Conservation (phyloP, 2,797 vertebrate genomes). For the Diplodus sargus region DNA sequence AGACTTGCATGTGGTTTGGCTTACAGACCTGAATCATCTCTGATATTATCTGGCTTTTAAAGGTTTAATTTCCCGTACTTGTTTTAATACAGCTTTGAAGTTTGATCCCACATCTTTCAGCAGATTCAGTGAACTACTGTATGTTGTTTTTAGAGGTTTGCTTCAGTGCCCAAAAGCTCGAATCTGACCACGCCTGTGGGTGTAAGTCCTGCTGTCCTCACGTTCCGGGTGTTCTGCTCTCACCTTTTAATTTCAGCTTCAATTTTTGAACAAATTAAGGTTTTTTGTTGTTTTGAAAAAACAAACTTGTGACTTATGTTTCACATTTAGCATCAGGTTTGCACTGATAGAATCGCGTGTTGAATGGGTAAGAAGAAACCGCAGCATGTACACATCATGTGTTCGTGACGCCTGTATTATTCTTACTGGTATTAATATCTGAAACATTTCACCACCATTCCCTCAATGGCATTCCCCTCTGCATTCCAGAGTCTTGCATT, state of each 20-base stretch:
- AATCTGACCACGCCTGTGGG: conserved; percentile 26
- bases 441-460: conserved; percentile 33
- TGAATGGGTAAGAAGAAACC: conserved; percentile 10
- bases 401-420: conserved; percentile 45
- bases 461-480: conserved; percentile 29
- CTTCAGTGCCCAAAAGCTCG: conserved; percentile 16
- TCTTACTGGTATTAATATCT: conserved; percentile 44
- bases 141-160: conserved; percentile 36
- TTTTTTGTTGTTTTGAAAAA: conserved; percentile 4
- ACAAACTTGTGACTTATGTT: not conserved
- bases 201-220: conserved; percentile 13
- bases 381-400: not conserved
- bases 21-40: not conserved
- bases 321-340: not conserved
- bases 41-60: conserved; percentile 3
- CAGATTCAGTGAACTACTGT: conserved; percentile 3
- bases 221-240: conserved; percentile 26
- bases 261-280: not conserved
- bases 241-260: conserved; percentile 31
- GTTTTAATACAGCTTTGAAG: conserved; percentile 3
- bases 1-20: not conserved
- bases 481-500: conserved; percentile 55
- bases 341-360: not conserved
- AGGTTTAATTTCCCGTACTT: not conserved
- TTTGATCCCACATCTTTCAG: not conserved